Base-by-base conservation (phyloP, 2,113 vertebrate species). In the Sitta europaea region DNA sequence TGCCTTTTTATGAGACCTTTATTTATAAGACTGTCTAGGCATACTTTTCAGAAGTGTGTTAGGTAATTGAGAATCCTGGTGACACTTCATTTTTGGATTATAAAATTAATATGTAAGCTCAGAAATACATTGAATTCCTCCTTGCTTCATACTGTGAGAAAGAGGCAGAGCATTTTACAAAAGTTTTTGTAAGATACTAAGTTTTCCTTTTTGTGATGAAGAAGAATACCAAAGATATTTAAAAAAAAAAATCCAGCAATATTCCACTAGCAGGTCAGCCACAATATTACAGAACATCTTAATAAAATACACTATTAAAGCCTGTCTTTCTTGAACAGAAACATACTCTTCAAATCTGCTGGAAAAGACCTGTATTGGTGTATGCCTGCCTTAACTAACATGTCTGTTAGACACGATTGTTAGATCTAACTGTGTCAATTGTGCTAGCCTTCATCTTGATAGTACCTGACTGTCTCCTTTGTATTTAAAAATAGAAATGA, bases 401-500 rank as follows among this genome's bases (percentile, higher is more conserved):
- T 62, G 45, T 53, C 66, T 91, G 31, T 82, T 87, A 92, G 48
- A 81, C 68, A 40, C 79, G 83, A 84, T 67, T 67, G 51, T 86
- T 75, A 66, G 31, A 89, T 82, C 43, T 84, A 38, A 45, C 24
- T 65, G 10, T 86, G 88, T 95, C 92, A 95, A 42, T 94, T 89
- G 92, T 92, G 29, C n/a, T 78, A 94, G 57, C 73, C 91, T 89
- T 97, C 57, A 78, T 91, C 57, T 89, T 86, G 25, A 67, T 94
- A 18, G 40, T 42, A 76, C 28, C 25, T 86, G 92, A 77, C 67
- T 94, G 36, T 89, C 68, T 89, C 50, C 48, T 92, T 94, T 92
- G 76, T 94, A 58, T 95, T 87, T 96, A 94, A 92, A 94, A 95
- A 89, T 85, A 87, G 91, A 95, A 87, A 75, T 94, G 53, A 95